A percentile compares a stretch with the other conserved stretches of the same genome.
phyloP scores from a whole-genome alignment of 2,113 vertebrate genomes.

The Amphilophus citrinellus region DNA sequence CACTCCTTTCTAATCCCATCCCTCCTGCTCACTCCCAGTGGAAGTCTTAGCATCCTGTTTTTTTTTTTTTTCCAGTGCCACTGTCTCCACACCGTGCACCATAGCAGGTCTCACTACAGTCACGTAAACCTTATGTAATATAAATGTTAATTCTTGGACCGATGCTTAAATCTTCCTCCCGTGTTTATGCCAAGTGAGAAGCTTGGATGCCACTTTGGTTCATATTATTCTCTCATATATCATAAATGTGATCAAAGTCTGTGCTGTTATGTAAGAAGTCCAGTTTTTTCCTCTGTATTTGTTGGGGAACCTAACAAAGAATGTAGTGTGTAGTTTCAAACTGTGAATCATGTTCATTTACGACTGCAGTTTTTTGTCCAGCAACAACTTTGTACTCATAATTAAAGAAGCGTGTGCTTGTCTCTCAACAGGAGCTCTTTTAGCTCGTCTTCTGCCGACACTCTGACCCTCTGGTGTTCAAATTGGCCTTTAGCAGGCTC shows the following conservation, averaged over 20 bases:
- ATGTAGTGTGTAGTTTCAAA: not conserved
- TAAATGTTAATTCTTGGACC: not conserved
- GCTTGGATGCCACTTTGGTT: not conserved
- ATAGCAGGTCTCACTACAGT: not conserved
- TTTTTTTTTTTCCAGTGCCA: not conserved
- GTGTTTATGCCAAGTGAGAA: not conserved
- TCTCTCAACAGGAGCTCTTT: not conserved
- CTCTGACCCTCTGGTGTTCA: not conserved
- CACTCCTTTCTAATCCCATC: not conserved
- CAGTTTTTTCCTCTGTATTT: not conserved
- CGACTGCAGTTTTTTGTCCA: not conserved
- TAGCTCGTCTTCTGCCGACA: not conserved
- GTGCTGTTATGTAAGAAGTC: not conserved
- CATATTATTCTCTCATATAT: constrained; percentile 3
- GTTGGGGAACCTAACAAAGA: not conserved
- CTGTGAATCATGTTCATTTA: constrained; percentile 1
- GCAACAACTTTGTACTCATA: not conserved
- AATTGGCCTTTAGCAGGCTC: not conserved
- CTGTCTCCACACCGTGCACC: not conserved
- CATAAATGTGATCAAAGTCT: not conserved
- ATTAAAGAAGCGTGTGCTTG: not conserved
- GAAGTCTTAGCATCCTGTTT: not conserved
- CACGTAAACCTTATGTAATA: not conserved
- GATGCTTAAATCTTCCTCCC: not conserved
- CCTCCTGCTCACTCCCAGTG: not conserved